Percentiles rank a stretch among this genome's conserved stretches.
phyloP scores from a whole-genome alignment of 2,888 invertebrate species.

The Caenorhabditis sp. region DNA sequence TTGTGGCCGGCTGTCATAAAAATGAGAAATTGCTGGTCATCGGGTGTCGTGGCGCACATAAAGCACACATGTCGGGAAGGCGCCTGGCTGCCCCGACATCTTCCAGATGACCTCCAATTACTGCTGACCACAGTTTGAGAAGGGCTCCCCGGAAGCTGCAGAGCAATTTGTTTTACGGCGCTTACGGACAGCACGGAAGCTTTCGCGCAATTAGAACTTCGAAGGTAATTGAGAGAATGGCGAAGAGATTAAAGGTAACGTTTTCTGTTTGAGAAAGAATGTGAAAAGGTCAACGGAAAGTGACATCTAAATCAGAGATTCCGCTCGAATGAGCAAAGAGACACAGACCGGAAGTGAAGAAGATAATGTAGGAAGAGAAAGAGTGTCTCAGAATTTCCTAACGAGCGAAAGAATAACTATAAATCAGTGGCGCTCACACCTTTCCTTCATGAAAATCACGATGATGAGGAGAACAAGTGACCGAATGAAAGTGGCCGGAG shows the following conservation, averaged over 20 bases:
- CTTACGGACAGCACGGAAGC: background rate
- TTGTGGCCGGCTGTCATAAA: slow-evolving; percentile 54
- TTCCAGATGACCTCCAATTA: slow-evolving; percentile 56
- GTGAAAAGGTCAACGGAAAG: background rate
- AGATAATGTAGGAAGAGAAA: slow-evolving; percentile 2
- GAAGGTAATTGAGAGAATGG: background rate
- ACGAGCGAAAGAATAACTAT: slow-evolving; percentile 5
- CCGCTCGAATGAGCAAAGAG: slow-evolving; percentile 26
- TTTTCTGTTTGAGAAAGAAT: background rate
- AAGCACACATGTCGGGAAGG: slow-evolving; percentile 54
- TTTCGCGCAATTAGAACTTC: background rate
- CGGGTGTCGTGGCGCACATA: slow-evolving; percentile 38
- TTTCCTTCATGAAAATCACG: slow-evolving; percentile 8
- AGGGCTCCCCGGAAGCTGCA: background rate
- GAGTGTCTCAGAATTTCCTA: slow-evolving; percentile 5
- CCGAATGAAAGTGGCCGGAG: slow-evolving; percentile 33
- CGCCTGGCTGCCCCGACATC: slow-evolving; percentile 46
- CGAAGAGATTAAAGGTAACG: background rate
- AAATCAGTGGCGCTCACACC: slow-evolving; percentile 31
- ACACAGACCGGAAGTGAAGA: slow-evolving; percentile 6
- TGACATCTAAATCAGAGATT: slow-evolving; percentile 25
- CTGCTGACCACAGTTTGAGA: slow-evolving; percentile 19
- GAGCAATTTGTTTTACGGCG: slow-evolving; percentile 20
- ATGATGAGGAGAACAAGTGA: slow-evolving; percentile 27
- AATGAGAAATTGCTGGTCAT: slow-evolving; percentile 56